These are phyloP conservation scores for Nasonia giraulti DNA, from an alignment of 1,140 invertebrate species.

Conservation along the genomic window DNA sequence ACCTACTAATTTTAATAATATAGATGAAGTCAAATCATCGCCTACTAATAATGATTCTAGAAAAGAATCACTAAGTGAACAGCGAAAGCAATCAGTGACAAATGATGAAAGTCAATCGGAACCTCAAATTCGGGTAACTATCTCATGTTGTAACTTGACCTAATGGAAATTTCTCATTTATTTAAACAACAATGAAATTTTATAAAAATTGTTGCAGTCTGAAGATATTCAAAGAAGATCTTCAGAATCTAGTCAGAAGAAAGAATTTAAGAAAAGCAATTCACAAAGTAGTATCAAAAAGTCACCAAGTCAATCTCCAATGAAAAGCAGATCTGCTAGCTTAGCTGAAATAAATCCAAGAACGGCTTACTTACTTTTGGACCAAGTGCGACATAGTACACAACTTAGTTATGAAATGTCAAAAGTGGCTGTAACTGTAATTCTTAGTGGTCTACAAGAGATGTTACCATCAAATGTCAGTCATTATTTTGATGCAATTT, in stretches of 20 bases:
- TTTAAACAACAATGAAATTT: neutral
- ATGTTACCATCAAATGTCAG: slow-evolving; percentile 77
- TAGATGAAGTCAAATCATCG: slow-evolving; percentile 55
- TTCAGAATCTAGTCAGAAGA: slow-evolving; percentile 43
- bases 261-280: slow-evolving; percentile 60
- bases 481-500: slow-evolving; percentile 76
- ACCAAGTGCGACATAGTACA: slow-evolving; percentile 87
- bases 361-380: slow-evolving; percentile 83
- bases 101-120: slow-evolving; percentile 54
- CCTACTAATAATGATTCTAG: slow-evolving; percentile 20
- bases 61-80: slow-evolving; percentile 48
- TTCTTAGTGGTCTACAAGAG: slow-evolving; percentile 80
- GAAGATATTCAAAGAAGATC: slow-evolving; percentile 15
- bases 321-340: slow-evolving; percentile 65
- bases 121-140: neutral
- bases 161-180: neutral
- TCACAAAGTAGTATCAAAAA: slow-evolving; percentile 55
- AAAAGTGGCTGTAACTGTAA: slow-evolving; percentile 86
- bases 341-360: slow-evolving; percentile 73
- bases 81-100: slow-evolving; percentile 56
- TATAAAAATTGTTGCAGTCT: slow-evolving; percentile 8
- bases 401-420: slow-evolving; percentile 91
- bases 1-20: slow-evolving; percentile 50
- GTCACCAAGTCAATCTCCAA: slow-evolving; percentile 59
- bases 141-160: neutral